A percentile compares a stretch with the other conserved stretches of the same genome.
phyloP scores from a whole-genome alignment of 1,140 invertebrate species.

The Leptopilina clavipes region DNA sequence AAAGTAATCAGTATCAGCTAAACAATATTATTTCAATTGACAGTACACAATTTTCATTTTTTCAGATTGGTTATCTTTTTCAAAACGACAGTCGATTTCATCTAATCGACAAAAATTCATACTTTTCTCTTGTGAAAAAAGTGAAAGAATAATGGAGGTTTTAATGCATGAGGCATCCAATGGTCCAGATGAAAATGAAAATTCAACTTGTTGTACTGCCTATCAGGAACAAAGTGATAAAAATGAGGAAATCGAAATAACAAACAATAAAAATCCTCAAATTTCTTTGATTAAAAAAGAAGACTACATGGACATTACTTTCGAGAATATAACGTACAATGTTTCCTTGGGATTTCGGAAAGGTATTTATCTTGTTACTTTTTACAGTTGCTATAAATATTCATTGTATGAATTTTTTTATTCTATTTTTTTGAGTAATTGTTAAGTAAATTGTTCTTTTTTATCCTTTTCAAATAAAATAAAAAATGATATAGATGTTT shows the following conservation, averaged over 20 bases:
- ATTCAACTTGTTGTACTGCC: not conserved
- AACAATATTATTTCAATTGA: constrained; percentile 36
- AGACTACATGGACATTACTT: constrained; percentile 80
- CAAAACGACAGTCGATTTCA: not conserved
- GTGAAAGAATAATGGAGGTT: constrained; percentile 63
- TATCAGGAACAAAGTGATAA: not conserved
- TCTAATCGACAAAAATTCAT: constrained; percentile 10
- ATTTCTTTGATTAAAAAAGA: constrained; percentile 38
- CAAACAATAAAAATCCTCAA: not conserved
- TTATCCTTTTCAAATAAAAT: not conserved
- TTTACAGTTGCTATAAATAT: not conserved
- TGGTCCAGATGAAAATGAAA: constrained; percentile 30
- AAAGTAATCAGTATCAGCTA: constrained; percentile 21
- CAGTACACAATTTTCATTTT: constrained; percentile 39
- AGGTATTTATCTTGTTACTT: constrained; percentile 74
- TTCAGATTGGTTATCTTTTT: constrained; percentile 27
- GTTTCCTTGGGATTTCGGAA: constrained; percentile 82
- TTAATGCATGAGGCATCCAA: constrained; percentile 68
- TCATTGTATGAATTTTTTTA: not conserved
- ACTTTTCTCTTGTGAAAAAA: not conserved
- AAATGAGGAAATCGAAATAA: not conserved
- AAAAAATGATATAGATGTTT: not conserved
- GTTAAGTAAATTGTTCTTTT: constrained; percentile 26
- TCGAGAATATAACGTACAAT: constrained; percentile 81
- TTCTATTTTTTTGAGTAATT: constrained; percentile 47